Evolutionary conservation across 2,888 invertebrate genomes (phyloP), one percentile per base, ranked within the genome.

Genomic region (Acleris emargana): DNA sequence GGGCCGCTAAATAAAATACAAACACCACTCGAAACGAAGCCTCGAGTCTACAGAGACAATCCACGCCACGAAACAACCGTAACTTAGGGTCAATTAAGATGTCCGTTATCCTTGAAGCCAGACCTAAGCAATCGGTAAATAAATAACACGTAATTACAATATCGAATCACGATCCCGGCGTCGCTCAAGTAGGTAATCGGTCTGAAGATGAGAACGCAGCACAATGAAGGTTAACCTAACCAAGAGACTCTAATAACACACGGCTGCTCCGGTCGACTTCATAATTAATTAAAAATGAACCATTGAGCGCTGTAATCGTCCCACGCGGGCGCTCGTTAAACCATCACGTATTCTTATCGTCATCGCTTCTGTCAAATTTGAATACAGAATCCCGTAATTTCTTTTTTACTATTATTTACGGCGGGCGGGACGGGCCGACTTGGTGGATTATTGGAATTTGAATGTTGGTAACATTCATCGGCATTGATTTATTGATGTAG

Each of bases 1-100:
- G 80, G 84, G 81, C 88, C 91, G 92, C 91, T 92, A 92, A 92
- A 91, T 83, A 90, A 86, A 88, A 89, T 83, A 85, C 90, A 92
- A 92, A 91, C 81, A 92, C 75, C 83, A 79, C 86, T 86, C 84
- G 83, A 81, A 82, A 82, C 79, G 83, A 82, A 82, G 82, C 79
- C 80, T 81, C 82, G 77, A 82, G 81, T 83, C 85, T 85, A 85
- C 84, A 88, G 78, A 81, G 82, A 86, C 86, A 84, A 86, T 88
- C 82, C 83, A 86, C 82, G 82, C 80, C 76, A 80, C 80, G 78
- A 87, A 88, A 87, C 79, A 85, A 84, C 86, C 81, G 83, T 86
- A 87, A 86, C 86, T 84, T 82, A 83, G 83, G 76, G 81, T 84
- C 87, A 90, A 90, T 90, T 89, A 89, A 88, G 84, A 82, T 78